These are phyloP conservation scores for Cheilosia impressa DNA, from an alignment of 2,888 invertebrate species.

Conservation along the genomic window DNA sequence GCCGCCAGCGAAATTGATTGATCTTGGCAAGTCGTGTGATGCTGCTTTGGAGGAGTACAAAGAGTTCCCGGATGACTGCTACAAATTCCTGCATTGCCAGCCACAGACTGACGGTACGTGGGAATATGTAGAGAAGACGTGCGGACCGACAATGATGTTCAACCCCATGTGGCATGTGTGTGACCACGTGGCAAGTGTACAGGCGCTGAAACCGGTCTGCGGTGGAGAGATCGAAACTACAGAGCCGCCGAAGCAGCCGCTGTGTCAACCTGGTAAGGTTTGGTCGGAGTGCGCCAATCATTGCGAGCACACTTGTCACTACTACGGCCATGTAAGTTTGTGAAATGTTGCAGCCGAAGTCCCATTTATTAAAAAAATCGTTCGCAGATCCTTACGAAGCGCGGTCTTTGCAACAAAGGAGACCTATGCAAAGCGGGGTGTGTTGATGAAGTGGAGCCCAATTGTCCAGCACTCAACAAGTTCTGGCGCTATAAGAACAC, in stretches of 20 bases:
- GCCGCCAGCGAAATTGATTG: slow-evolving; percentile 78
- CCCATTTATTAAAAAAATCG: background rate
- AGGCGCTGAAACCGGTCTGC: slow-evolving; percentile 86
- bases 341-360: background rate
- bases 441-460: slow-evolving; percentile 80
- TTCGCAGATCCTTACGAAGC: slow-evolving; percentile 78
- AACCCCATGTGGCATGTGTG: slow-evolving; percentile 87
- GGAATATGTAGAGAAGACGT: slow-evolving; percentile 87
- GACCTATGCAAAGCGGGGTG: slow-evolving; percentile 81
- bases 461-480: slow-evolving; percentile 85
- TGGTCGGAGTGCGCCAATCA: slow-evolving; percentile 89
- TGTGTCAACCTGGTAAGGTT: slow-evolving; percentile 84
- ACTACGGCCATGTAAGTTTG: slow-evolving; percentile 84
- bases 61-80: slow-evolving; percentile 88
- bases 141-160: slow-evolving; percentile 87
- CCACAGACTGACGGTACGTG: slow-evolving; percentile 83
- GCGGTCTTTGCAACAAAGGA: slow-evolving; percentile 80
- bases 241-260: slow-evolving; percentile 46
- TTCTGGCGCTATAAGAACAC: slow-evolving; percentile 89
- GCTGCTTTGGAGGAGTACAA: slow-evolving; percentile 85
- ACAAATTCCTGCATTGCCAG: slow-evolving; percentile 88
- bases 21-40: slow-evolving; percentile 79
- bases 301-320: slow-evolving; percentile 89
- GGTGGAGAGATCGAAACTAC: slow-evolving; percentile 75
- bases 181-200: slow-evolving; percentile 87